phyloP scores from a whole-genome alignment of 2,888 invertebrate species.

The Calameuta pallipes region DNA sequence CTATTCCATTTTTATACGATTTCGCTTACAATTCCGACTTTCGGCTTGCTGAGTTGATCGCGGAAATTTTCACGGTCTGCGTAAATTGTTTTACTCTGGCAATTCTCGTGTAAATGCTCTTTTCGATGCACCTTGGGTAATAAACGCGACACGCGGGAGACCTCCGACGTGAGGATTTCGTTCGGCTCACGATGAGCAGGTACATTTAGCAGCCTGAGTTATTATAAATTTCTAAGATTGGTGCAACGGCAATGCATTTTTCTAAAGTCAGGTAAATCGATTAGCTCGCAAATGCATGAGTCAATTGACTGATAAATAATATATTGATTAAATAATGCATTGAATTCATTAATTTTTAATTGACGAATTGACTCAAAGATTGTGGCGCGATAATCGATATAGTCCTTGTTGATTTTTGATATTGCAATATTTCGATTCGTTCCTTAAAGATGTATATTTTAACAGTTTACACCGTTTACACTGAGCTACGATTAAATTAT shows the following conservation, averaged over 20 bases:
- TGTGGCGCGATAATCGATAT: background rate
- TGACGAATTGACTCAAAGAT: background rate
- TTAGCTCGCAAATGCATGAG: background rate
- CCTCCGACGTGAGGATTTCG: background rate
- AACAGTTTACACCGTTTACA: background rate
- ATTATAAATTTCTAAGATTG: background rate
- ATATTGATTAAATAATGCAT: background rate
- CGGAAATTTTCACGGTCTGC: background rate
- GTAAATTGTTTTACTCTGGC: background rate
- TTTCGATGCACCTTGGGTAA: background rate
- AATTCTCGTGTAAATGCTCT: background rate
- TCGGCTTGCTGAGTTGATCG: background rate
- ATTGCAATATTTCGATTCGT: background rate
- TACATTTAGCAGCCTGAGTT: conserved; percentile 6
- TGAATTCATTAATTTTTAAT: background rate
- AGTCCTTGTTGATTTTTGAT: background rate
- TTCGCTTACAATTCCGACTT: background rate
- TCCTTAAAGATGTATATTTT: background rate
- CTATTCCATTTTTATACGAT: background rate
- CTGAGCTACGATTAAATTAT: background rate
- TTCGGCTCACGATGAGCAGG: background rate
- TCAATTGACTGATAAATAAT: background rate
- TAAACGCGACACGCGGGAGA: background rate
- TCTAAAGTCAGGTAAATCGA: background rate
- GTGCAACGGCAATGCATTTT: background rate